phyloP scores from a whole-genome alignment of 2,888 invertebrate genomes.

The Heliconius charithonia region DNA sequence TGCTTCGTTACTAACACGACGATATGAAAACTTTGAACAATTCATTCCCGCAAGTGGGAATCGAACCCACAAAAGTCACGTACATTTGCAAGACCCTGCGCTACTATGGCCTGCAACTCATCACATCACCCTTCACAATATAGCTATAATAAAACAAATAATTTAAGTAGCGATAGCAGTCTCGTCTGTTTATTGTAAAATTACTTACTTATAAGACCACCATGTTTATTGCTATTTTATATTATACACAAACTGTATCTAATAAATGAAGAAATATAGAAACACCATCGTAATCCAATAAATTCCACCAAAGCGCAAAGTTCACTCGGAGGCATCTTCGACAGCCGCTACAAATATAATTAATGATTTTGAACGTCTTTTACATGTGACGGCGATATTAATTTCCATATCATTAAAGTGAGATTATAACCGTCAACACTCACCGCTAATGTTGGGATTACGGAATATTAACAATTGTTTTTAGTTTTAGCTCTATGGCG shows the following conservation, averaged over 20 bases:
- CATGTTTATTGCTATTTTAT: background rate
- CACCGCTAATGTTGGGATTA: slow-evolving; percentile 17
- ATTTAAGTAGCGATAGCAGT: too few species aligned
- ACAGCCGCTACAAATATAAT: slow-evolving; percentile 75
- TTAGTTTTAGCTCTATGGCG: too few species aligned
- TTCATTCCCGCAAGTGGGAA: too few species aligned
- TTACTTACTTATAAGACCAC: too few species aligned
- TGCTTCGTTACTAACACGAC: too few species aligned
- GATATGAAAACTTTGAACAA: too few species aligned
- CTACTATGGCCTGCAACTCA: too few species aligned
- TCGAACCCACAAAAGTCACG: too few species aligned
- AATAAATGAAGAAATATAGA: background rate
- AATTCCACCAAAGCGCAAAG: slow-evolving; percentile 53
- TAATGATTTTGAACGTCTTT: slow-evolving; percentile 62
- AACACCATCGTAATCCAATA: slow-evolving; percentile 43
- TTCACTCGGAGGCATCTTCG: slow-evolving; percentile 70
- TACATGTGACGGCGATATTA: slow-evolving; percentile 49
- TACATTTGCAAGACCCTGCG: too few species aligned
- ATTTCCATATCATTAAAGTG: slow-evolving; percentile 45
- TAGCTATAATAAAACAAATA: too few species aligned
- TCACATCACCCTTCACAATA: too few species aligned
- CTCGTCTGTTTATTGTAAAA: too few species aligned
- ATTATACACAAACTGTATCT: background rate
- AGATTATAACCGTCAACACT: slow-evolving; percentile 38
- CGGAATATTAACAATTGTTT: slow-evolving; percentile 1